phyloP scores from a whole-genome alignment of 2,113 vertebrate species.

The Procavia capensis region DNA sequence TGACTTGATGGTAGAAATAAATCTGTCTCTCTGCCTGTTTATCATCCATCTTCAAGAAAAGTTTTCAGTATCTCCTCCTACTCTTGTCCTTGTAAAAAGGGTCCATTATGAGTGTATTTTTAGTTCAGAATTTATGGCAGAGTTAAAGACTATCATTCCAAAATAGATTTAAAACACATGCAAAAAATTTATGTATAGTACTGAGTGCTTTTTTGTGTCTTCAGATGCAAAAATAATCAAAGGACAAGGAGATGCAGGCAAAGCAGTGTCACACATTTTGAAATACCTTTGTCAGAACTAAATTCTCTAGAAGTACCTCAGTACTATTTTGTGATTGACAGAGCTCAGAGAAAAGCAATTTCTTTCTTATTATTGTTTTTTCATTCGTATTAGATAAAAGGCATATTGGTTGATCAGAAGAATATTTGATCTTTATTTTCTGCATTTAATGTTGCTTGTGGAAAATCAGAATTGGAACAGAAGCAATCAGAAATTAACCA shows the following conservation, averaged over 20 bases:
- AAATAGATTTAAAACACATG: not conserved
- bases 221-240: slow-evolving; percentile 26
- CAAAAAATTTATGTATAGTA: not conserved
- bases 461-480: slow-evolving; percentile 43
- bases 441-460: slow-evolving; percentile 45
- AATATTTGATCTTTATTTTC: slow-evolving; percentile 46
- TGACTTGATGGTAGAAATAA: not conserved
- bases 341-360: not conserved
- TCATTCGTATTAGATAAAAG: slow-evolving; percentile 60
- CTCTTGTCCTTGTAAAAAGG: not conserved
- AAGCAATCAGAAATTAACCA: slow-evolving; percentile 51
- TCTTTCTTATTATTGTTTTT: slow-evolving; percentile 28
- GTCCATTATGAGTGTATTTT: not conserved
- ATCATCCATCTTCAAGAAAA: not conserved
- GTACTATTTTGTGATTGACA: not conserved
- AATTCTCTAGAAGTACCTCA: not conserved
- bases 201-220: not conserved
- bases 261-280: not conserved
- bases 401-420: not conserved
- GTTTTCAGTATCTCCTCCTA: not conserved
- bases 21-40: too few species aligned
- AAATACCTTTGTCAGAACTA: not conserved
- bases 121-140: not conserved
- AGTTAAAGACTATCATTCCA: slow-evolving; percentile 17
- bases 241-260: not conserved